Percentiles rank a stretch among this genome's conserved stretches.
Conservation (phyloP, 2,888 invertebrate species). For the Tuberolachnus salignus region DNA sequence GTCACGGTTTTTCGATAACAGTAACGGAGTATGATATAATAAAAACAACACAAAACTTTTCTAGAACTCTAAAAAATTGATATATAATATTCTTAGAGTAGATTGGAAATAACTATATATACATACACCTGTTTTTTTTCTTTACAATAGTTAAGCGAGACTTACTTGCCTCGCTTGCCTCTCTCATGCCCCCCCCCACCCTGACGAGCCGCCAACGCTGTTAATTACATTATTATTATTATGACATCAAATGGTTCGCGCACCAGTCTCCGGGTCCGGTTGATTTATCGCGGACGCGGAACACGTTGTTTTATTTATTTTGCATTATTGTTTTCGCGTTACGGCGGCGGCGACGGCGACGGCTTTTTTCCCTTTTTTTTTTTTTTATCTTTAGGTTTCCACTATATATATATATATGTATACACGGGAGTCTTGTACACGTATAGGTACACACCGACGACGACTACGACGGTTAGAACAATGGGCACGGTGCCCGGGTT, state of each 20-base stretch:
- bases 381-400: too few relatives aligned
- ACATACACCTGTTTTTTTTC: neutral
- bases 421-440: neutral
- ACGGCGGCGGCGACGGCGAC: neutral
- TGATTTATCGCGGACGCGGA: slow-evolving; percentile 47
- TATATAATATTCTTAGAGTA: neutral
- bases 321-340: slow-evolving; percentile 20
- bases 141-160: neutral
- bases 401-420: too few relatives aligned
- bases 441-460: neutral
- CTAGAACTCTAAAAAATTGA: neutral
- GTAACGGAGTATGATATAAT: neutral
- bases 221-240: neutral
- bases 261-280: neutral
- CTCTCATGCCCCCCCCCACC: too few relatives aligned
- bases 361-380: neutral
- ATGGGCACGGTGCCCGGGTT: slow-evolving; percentile 25
- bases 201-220: neutral
- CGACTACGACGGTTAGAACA: slow-evolving; percentile 21
- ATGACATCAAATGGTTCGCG: slow-evolving; percentile 47
- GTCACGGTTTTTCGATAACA: slow-evolving; percentile 8
- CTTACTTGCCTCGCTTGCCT: neutral
- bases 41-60: neutral
- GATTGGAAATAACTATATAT: neutral
- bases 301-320: slow-evolving; percentile 40